Evolutionary conservation across 2,113 vertebrate species (phyloP).

Genomic region (Aramus guarauna): DNA sequence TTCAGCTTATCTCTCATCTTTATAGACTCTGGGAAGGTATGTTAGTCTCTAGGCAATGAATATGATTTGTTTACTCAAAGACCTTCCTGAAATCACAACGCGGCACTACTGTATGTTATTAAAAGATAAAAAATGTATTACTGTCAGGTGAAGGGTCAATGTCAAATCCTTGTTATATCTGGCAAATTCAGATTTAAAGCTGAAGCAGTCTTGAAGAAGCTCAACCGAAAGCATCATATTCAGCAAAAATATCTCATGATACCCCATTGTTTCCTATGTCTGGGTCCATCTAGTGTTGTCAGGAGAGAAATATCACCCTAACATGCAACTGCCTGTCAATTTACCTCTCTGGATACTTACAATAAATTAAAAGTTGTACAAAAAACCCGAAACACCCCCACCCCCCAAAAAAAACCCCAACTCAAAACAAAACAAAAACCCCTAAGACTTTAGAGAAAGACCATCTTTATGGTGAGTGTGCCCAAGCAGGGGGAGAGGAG

Average conservation of each 20-base stretch:
- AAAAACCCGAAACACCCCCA: too few species aligned
- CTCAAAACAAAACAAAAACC: not conserved
- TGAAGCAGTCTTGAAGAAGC: not conserved
- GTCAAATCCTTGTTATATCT: slow-evolving; percentile 23
- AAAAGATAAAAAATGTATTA: slow-evolving; percentile 62
- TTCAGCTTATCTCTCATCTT: slow-evolving; percentile 32
- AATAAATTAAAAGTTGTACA: not conserved
- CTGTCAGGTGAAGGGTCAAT: slow-evolving; percentile 46
- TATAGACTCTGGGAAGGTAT: not conserved
- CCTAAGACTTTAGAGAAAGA: not conserved
- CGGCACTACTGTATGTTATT: slow-evolving; percentile 32
- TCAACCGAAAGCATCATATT: not conserved
- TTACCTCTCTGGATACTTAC: not conserved
- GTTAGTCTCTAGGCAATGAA: not conserved
- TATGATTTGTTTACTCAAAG: slow-evolving; percentile 54
- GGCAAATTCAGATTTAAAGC: slow-evolving; percentile 32
- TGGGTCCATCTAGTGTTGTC: not conserved
- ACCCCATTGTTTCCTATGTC: not conserved
- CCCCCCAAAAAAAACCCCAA: not conserved
- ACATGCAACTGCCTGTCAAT: not conserved
- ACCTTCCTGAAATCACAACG: not conserved
- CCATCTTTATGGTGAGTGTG: rapidly evolving
- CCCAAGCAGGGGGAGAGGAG: not conserved
- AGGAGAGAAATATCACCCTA: slow-evolving; percentile 7
- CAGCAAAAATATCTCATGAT: slow-evolving; percentile 25